These are phyloP conservation scores for Eledona agricola DNA, from an alignment of 2,888 invertebrate species.

Conservation along the genomic window DNA sequence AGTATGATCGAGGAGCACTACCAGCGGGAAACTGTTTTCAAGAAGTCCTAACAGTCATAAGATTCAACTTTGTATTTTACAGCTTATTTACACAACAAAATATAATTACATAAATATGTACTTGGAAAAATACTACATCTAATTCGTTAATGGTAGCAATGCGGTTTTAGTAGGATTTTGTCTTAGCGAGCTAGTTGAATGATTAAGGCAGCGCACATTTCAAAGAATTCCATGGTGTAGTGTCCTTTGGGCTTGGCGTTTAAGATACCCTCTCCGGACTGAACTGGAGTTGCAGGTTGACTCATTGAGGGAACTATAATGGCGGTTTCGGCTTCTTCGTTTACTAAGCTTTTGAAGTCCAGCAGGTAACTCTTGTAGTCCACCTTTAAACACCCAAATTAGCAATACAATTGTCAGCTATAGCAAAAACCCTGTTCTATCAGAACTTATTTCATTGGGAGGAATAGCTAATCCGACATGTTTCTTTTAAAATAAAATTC, in stretches of 20 bases:
- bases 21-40: constrained; percentile 33
- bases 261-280: constrained; percentile 13
- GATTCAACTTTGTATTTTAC: constrained; percentile 11
- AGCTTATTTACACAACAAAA: constrained; percentile 33
- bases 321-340: constrained; percentile 70
- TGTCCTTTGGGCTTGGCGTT: constrained; percentile 70
- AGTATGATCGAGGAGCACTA: constrained; percentile 61
- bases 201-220: constrained; percentile 99
- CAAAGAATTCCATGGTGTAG: constrained; percentile 99
- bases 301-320: constrained; percentile 48
- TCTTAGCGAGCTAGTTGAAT: constrained; percentile 92
- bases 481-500: too few relatives aligned
- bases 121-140: constrained; percentile 1
- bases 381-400: constrained; percentile 64
- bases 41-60: constrained; percentile 1
- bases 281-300: constrained; percentile 34
- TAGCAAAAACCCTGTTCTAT: too few relatives aligned
- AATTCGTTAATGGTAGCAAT: constrained; percentile 20
- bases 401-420: not conserved
- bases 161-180: constrained; percentile 4
- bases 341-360: constrained; percentile 95
- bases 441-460: too few relatives aligned
- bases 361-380: constrained; percentile 97
- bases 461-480: too few relatives aligned
- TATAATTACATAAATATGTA: constrained; percentile 1